Conservation (phyloP, 2,113 vertebrate genomes). For the Cranoglanis bouderius region DNA sequence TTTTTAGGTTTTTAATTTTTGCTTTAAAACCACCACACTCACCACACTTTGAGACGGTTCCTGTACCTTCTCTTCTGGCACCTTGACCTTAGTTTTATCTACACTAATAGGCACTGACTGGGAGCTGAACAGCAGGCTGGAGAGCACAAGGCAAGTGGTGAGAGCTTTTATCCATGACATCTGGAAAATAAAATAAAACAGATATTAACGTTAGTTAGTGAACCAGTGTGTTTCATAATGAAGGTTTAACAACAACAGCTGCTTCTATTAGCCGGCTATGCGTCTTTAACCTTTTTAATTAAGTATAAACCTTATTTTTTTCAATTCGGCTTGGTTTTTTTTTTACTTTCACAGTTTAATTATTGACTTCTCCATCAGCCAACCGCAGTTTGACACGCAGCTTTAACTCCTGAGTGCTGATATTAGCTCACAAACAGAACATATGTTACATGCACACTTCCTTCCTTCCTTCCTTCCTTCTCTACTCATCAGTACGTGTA, state of each 20-base stretch:
- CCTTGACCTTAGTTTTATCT: constrained; percentile 89
- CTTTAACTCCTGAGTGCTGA: neutral
- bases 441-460: neutral
- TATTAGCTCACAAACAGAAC: neutral
- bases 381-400: neutral
- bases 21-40: constrained; percentile 61
- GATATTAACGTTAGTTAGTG: neutral
- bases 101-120: constrained; percentile 89
- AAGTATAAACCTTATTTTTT: too few relatives aligned
- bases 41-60: constrained; percentile 83
- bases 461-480: neutral
- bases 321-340: neutral
- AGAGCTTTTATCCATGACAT: constrained; percentile 74
- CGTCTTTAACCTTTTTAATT: too few relatives aligned
- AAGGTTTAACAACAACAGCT: neutral
- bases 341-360: neutral
- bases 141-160: constrained; percentile 69
- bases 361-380: neutral
- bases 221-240: too few relatives aligned
- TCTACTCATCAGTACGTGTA: neutral
- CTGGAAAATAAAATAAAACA: constrained; percentile 66
- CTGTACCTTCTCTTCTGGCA: constrained; percentile 73
- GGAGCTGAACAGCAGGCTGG: constrained; percentile 71
- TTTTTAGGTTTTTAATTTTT: too few relatives aligned
- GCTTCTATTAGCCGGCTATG: neutral